Base-by-base conservation (phyloP, 2,797 vertebrate genomes). In the Mus caroli region DNA sequence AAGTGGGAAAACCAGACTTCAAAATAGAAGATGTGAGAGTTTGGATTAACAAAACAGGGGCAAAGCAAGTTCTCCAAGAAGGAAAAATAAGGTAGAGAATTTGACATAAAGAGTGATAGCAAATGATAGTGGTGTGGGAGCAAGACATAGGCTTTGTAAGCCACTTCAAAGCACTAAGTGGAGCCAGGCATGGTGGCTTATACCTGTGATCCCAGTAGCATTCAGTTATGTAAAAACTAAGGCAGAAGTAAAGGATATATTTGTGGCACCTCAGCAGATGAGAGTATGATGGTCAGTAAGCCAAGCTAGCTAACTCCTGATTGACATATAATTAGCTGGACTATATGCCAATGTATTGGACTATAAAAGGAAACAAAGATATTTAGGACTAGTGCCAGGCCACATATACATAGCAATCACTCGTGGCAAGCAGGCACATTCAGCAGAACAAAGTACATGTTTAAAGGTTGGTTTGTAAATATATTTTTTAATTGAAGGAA, bases 81-180 rank as follows among this genome's bases (percentile, higher is more conserved):
- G 73, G 28, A 34, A 93, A 92, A 87, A 87, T 92, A 40, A 62
- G 40, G 73, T 15, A 69, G 19, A 90, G 69, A 69, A 64, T 43
- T 86, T 90, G 60, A 90, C 26, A 64, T 86, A 50, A 71, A 34
- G 76, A 82, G n/a, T 50, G 46, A 52, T 50, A 43, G 76, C 83
- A 94, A 96, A 92, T 84, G n/a, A 83, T 40, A 73, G 22, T 19
- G 60, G 88, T 46, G 17, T 75, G 73, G 56, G 50, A 90, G n/a
- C 22, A 80, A 97, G 69, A 60, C 31, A 8, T 22, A 84, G 54
- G 58, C 34, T 56, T 94, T 76, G 24, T 37, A 92, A 94, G 40
- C 54, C 56, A 90, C 76, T 96, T 79, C 75, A 60, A 95, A 90
- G 56, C 88, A 73, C 34, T 88, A 58, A 92, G 43, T 58, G 34